Base-by-base conservation (phyloP, 2,113 vertebrate species). In the Vulpes ferrilata region DNA sequence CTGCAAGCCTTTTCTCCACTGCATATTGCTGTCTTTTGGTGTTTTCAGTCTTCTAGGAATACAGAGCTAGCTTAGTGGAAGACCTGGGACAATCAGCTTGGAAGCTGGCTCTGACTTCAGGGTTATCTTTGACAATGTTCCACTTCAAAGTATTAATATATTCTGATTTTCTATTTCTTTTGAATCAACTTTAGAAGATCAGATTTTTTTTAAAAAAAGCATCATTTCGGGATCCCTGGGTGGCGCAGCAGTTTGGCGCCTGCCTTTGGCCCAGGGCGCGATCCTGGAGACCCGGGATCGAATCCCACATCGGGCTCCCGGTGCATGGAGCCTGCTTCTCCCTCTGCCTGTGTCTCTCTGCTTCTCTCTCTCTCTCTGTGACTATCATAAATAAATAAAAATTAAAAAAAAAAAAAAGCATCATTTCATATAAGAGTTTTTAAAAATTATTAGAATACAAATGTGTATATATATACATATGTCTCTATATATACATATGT, bases 101-200 rank as follows among this genome's bases (percentile, higher is more conserved):
- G n/a, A 73, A 53, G 20, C 32, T 73, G 55, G 22, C 57, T 81
- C 55, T 27, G 38, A 90, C 71, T 30, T 85, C 7, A 80, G 25
- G 27, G 55, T 73, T 27, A 76, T 79, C 64, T 78, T 71, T 90
- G 60, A 59, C 6, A 7, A 62, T 8, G 48, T 94, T 35, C 48
- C 22, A 55, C 85, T 91, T 93, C 76, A 88, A 65, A n/a, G 32
- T 76, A 53, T 79, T 48, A 27, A 25, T 76, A 53, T 59, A 62
- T 53, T 87, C 53, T 80, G 8, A 7, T 89, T 80, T 89, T 89
- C 83, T 89, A 22, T 90, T 91, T 92, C 30, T 84, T 95, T 91
- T 82, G 43, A 95, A 90, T 95, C 43, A 88, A 38, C 16, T 30
- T 91, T 91, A 95, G 27, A 55, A 92, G 87, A 43, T 96, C 59